A percentile compares a stretch with the other conserved stretches of the same genome.
phyloP scores from a whole-genome alignment of 2,797 vertebrate genomes.

The Chaetophractus vellerosus region DNA sequence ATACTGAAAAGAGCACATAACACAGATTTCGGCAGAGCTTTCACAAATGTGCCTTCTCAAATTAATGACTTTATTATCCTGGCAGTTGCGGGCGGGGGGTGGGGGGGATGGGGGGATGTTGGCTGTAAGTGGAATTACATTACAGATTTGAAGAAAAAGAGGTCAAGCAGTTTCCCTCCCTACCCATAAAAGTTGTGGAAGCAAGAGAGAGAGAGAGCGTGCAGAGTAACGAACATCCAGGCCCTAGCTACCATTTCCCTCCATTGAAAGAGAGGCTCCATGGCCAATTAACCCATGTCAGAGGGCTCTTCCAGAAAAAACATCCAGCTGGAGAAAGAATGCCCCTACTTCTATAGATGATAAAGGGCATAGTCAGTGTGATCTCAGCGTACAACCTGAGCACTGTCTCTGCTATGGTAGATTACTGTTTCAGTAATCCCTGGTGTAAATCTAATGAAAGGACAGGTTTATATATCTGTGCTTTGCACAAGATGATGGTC shows the following conservation, averaged over 20 bases:
- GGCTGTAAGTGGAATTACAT: conserved; percentile 84
- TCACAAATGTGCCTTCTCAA: too few species aligned
- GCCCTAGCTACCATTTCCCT: conserved; percentile 96
- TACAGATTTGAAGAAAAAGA: conserved; percentile 95
- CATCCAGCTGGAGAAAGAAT: conserved; percentile 94
- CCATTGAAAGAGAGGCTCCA: conserved; percentile 93
- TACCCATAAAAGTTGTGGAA: conserved; percentile 96
- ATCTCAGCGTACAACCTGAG: neutral
- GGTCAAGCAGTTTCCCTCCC: conserved; percentile 92
- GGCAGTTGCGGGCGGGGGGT: too few species aligned
- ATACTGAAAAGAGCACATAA: too few species aligned
- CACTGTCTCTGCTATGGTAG: neutral
- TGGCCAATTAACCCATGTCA: conserved; percentile 84
- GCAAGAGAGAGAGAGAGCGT: conserved; percentile 92
- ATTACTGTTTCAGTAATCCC: neutral
- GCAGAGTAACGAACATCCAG: conserved; percentile 96
- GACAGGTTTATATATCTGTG: neutral
- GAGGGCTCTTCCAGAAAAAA: conserved; percentile 89
- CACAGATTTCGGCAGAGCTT: too few species aligned
- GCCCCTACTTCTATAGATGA: conserved; percentile 93
- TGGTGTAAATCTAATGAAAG: neutral
- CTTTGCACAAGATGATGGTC: neutral
- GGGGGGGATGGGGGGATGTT: conserved; percentile 93
- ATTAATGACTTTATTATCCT: conserved; percentile 93
- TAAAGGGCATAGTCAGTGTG: neutral